A percentile compares a stretch with the other conserved stretches of the same genome.
Conservation (phyloP, 2,113 vertebrate species). For the Rhinolophus ferrumequinum region DNA sequence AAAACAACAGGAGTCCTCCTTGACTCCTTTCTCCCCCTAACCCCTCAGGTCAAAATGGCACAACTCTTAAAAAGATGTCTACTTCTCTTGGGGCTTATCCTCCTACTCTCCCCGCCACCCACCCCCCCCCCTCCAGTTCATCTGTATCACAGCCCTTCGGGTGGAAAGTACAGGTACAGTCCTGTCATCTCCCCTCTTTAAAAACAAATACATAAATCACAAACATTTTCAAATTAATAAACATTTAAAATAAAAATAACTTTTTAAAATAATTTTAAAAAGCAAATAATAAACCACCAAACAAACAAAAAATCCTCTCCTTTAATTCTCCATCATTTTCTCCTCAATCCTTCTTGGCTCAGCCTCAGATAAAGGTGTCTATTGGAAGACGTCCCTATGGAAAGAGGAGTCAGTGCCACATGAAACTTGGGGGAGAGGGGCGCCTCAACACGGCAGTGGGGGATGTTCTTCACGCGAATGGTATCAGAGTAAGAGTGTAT, state of each 20-base stretch:
- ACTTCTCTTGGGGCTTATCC: not conserved
- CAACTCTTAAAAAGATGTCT: not conserved
- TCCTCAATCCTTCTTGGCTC: not conserved
- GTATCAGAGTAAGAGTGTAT: not conserved
- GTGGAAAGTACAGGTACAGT: not conserved
- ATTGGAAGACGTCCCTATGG: rapidly evolving
- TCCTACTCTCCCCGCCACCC: not conserved
- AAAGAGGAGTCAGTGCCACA: not conserved
- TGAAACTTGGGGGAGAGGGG: rapidly evolving
- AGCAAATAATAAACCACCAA: not conserved
- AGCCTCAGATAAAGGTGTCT: not conserved
- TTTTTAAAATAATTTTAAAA: not conserved
- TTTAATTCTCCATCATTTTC: not conserved
- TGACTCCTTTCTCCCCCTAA: not conserved
- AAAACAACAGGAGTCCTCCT: not conserved
- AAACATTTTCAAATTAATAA: too few species aligned
- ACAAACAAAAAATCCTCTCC: not conserved
- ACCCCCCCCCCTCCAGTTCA: not conserved
- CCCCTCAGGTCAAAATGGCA: not conserved
- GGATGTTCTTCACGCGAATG: rapidly evolving
- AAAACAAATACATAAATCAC: not conserved
- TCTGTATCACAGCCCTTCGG: not conserved
- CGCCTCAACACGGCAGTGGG: not conserved
- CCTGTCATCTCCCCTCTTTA: not conserved
- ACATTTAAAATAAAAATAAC: not conserved